phyloP scores from a whole-genome alignment of 2,888 invertebrate species.

The Eurytoma adleriae region DNA sequence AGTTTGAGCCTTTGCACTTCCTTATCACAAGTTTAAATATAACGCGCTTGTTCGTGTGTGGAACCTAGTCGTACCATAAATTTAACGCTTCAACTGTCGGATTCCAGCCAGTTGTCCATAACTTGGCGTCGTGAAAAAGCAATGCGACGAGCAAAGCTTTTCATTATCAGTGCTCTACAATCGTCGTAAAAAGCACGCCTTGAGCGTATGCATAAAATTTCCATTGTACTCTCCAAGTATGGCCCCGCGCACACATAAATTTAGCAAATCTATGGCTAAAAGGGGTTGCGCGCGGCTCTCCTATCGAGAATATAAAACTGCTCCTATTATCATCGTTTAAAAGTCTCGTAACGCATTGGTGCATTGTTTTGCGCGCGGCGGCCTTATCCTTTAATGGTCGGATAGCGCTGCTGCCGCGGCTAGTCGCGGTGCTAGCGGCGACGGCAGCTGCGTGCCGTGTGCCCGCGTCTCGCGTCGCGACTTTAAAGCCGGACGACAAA shows the following conservation, averaged over 20 bases:
- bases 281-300: neutral
- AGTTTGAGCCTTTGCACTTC: neutral
- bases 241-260: neutral
- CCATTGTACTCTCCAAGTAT: neutral
- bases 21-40: neutral
- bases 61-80: slow-evolving; percentile 1
- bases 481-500: slow-evolving; percentile 1
- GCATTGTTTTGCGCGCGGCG: slow-evolving; percentile 18
- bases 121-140: neutral
- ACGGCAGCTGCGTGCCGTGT: slow-evolving; percentile 26
- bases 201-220: neutral
- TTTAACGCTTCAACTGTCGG: neutral
- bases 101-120: neutral
- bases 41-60: neutral
- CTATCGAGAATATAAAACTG: neutral
- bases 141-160: neutral
- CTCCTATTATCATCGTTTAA: neutral
- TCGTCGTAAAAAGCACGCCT: neutral
- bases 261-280: slow-evolving; percentile 18
- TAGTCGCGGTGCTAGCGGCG: neutral
- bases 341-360: slow-evolving; percentile 14
- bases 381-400: slow-evolving; percentile 48
- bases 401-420: slow-evolving; percentile 1
- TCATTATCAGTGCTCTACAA: slow-evolving; percentile 7
- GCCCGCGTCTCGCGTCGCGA: neutral